phyloP scores from a whole-genome alignment of 2,113 vertebrate genomes.

The Acrocephalus arundinaceus region DNA sequence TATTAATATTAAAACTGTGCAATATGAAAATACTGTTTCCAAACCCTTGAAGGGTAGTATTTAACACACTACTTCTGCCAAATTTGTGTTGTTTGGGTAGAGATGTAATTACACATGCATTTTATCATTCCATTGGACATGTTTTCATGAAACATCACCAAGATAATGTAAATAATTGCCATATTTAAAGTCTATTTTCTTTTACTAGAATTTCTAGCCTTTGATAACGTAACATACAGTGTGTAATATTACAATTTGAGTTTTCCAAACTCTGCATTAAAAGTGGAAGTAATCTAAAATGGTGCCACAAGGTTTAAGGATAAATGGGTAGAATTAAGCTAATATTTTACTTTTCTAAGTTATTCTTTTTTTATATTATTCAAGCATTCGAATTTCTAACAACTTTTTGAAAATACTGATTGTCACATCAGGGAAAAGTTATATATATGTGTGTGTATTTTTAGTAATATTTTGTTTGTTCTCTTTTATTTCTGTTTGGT shows the following conservation, averaged over 20 bases:
- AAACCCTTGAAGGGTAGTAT: neutral
- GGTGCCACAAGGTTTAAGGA: constrained; percentile 7
- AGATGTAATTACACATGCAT: neutral
- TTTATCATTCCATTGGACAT: neutral
- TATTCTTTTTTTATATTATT: neutral
- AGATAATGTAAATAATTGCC: neutral
- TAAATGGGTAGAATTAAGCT: neutral
- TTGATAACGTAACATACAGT: neutral
- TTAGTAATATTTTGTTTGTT: neutral
- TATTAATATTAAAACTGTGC: constrained; percentile 24
- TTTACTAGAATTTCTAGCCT: constrained; percentile 32
- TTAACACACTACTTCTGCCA: neutral
- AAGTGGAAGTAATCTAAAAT: neutral
- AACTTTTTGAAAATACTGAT: neutral
- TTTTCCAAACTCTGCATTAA: neutral
- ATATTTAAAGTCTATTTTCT: constrained; percentile 40
- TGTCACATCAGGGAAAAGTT: neutral
- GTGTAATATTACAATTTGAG: neutral
- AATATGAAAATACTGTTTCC: constrained; percentile 20
- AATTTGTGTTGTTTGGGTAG: neutral
- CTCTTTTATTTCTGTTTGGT: neutral
- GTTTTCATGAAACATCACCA: neutral
- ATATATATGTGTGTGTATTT: neutral
- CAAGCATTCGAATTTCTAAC: neutral
- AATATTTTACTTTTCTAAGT: neutral